Evolutionary conservation across 2,113 vertebrate species (phyloP).

Genomic region (Empidonax traillii): DNA sequence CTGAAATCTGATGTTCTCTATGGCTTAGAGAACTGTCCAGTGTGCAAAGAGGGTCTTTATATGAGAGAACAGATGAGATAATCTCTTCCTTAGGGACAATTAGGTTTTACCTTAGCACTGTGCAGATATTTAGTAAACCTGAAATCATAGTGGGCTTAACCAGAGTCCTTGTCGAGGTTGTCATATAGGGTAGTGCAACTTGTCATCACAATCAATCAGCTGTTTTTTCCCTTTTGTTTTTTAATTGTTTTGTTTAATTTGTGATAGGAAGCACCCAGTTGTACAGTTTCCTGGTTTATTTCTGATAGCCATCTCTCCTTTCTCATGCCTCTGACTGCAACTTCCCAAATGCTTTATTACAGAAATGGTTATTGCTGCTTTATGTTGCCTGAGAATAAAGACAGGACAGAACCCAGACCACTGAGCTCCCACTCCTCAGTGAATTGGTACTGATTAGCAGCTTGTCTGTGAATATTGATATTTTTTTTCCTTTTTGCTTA

Average conservation of each 20-base stretch:
- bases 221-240: fast-evolving
- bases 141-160: not conserved
- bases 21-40: not conserved
- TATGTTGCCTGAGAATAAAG: not conserved
- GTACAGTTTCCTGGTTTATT: not conserved
- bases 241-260: not conserved
- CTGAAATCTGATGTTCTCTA: not conserved
- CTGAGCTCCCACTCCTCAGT: not conserved
- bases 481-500: not conserved
- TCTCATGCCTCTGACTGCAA: not conserved
- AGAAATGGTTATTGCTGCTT: not conserved
- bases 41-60: not conserved
- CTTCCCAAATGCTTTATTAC: not conserved
- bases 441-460: not conserved
- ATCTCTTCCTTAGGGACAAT: not conserved
- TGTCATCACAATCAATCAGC: not conserved
- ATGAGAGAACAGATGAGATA: not conserved
- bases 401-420: not conserved
- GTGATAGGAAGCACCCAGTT: not conserved
- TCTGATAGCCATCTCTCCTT: not conserved
- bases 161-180: not conserved
- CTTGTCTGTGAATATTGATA: not conserved
- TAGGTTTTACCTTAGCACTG: not conserved
- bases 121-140: not conserved
- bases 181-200: not conserved